Conservation (phyloP, 2,113 vertebrate genomes). For the Eulemur rufifrons region DNA sequence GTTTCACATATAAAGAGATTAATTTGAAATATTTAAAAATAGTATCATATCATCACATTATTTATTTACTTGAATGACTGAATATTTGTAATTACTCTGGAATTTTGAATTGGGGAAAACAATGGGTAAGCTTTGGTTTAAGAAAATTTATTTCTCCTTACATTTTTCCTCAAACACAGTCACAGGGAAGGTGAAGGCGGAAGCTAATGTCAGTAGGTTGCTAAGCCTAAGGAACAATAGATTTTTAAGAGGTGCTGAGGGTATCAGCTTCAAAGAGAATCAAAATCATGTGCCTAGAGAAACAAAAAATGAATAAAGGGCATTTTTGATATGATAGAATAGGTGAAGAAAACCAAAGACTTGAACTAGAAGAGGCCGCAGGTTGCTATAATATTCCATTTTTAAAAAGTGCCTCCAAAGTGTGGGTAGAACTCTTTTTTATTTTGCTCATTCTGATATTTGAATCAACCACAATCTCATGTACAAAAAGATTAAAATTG, state of each 20-base stretch:
- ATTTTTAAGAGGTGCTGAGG: constrained; percentile 46
- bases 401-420: neutral
- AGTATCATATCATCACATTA: neutral
- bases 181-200: neutral
- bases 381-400: neutral
- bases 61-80: neutral
- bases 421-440: neutral
- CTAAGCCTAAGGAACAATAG: constrained; percentile 42
- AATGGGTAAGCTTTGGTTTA: neutral
- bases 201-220: neutral
- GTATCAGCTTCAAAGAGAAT: constrained; percentile 59
- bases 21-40: constrained; percentile 7
- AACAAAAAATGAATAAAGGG: constrained; percentile 62
- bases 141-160: neutral
- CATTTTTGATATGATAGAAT: constrained; percentile 47
- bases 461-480: neutral
- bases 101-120: neutral
- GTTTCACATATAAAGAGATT: neutral
- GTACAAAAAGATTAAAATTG: constrained; percentile 35
- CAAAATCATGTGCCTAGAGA: constrained; percentile 39
- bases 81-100: neutral
- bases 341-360: constrained; percentile 38
- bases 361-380: constrained; percentile 16
- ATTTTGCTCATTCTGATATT: neutral
- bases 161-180: neutral